Evolutionary conservation across 2,113 vertebrate species (phyloP).

Genomic region (Hypomesus transpacificus): DNA sequence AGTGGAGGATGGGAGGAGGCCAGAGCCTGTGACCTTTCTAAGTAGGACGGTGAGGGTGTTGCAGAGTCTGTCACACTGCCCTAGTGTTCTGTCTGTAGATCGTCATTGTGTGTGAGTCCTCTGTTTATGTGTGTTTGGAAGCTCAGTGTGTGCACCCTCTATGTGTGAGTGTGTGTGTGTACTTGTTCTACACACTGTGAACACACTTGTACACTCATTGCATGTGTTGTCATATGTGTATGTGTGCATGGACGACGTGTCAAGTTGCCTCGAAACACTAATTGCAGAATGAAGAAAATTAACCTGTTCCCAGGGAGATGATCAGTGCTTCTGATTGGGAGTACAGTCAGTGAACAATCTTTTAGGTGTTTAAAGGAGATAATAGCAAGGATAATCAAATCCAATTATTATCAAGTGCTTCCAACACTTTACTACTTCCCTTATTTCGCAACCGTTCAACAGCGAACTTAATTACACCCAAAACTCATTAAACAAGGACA

Average conservation of each 20-base stretch:
- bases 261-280: constrained; percentile 37
- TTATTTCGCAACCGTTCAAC: constrained; percentile 23
- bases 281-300: constrained; percentile 48
- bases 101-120: too few relatives aligned
- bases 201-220: too few relatives aligned
- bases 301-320: constrained; percentile 54
- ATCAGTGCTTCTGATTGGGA: constrained; percentile 40
- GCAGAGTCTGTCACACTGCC: too few relatives aligned
- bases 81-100: too few relatives aligned
- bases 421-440: constrained; percentile 20
- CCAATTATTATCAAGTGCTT: constrained; percentile 55
- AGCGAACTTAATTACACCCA: constrained; percentile 30
- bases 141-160: too few relatives aligned
- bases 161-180: too few relatives aligned
- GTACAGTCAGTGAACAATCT: constrained; percentile 32
- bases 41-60: too few relatives aligned
- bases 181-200: too few relatives aligned
- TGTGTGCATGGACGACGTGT: background rate
- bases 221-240: background rate
- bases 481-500: background rate
- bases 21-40: too few relatives aligned
- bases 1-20: too few relatives aligned
- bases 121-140: too few relatives aligned
- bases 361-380: constrained; percentile 59
- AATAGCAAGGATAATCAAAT: constrained; percentile 52